phyloP scores from a whole-genome alignment of 2,113 vertebrate species.

The Forbesichthys agassizii region DNA sequence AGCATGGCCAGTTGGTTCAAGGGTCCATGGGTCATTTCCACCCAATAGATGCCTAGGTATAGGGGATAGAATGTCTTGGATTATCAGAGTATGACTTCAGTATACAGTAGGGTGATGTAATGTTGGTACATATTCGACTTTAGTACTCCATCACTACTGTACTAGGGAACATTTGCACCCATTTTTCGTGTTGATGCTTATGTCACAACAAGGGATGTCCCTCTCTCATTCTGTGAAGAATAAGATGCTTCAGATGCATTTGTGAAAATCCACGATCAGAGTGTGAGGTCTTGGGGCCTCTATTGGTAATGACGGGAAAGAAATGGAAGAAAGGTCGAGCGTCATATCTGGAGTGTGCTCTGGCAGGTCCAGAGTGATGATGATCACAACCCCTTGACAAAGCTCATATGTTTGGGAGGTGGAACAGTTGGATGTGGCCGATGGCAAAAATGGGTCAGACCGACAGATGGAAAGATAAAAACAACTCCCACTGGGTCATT shows the following conservation, averaged over 20 bases:
- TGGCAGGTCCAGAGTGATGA: slow-evolving; percentile 59
- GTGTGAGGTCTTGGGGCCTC: slow-evolving; percentile 43
- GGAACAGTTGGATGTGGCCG: slow-evolving; percentile 82
- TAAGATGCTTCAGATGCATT: slow-evolving; percentile 2
- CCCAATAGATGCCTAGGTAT: slow-evolving; percentile 4
- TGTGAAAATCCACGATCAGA: slow-evolving; percentile 31
- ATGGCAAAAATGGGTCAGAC: slow-evolving; percentile 84
- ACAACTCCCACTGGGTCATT: slow-evolving; percentile 75
- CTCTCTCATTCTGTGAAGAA: not conserved
- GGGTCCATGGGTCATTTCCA: slow-evolving; percentile 19
- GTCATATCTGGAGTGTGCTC: slow-evolving; percentile 69
- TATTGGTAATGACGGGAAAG: slow-evolving; percentile 43
- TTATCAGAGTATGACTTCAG: not conserved
- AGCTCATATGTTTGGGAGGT: slow-evolving; percentile 80
- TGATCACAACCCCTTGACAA: slow-evolving; percentile 76
- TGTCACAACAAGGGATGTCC: slow-evolving; percentile 13
- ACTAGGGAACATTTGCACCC: not conserved
- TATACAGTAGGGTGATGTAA: not conserved
- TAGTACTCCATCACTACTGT: not conserved
- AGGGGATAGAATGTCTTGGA: slow-evolving; percentile 7
- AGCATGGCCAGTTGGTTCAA: slow-evolving; percentile 18
- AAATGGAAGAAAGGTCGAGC: slow-evolving; percentile 64
- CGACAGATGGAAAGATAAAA: slow-evolving; percentile 76
- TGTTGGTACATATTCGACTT: not conserved
- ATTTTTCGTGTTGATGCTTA: slow-evolving; percentile 1